These are phyloP conservation scores for Chironomus riparius DNA, from an alignment of 2,888 invertebrate genomes.

Conservation along the genomic window DNA sequence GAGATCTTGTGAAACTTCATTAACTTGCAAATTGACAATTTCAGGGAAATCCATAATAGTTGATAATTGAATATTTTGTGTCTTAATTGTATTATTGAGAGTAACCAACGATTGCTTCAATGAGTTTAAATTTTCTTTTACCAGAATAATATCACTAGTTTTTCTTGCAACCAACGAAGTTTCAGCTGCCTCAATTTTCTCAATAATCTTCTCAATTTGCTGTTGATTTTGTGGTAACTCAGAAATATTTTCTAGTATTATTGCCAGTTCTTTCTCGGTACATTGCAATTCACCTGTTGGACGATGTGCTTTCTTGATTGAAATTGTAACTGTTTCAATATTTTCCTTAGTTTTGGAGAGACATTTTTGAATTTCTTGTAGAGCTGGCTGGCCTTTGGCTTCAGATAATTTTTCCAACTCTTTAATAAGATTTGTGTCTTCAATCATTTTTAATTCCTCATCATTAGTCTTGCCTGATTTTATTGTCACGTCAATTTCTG, in stretches of 20 bases:
- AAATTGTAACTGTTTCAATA: background rate
- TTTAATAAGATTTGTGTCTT: no score
- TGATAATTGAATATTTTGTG: background rate
- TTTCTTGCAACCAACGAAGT: background rate
- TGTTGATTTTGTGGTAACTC: background rate
- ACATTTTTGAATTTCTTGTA: background rate
- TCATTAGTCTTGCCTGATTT: background rate
- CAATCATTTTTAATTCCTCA: background rate
- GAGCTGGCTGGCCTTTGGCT: background rate
- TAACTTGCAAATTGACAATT: constrained; percentile 32
- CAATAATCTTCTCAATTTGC: constrained; percentile 1
- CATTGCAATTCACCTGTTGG: constrained; percentile 2
- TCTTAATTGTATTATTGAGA: background rate
- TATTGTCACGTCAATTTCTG: background rate
- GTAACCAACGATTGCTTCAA: constrained; percentile 32
- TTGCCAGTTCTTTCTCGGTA: background rate
- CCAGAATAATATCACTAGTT: background rate
- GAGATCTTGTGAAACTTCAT: no score
- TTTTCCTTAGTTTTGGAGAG: background rate
- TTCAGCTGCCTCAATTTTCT: constrained; percentile 4
- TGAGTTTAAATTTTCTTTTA: background rate
- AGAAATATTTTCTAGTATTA: background rate
- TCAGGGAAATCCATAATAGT: constrained; percentile 34
- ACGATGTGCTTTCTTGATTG: constrained; percentile 2
- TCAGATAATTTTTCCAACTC: no score